phyloP scores from a whole-genome alignment of 2,888 invertebrate genomes.

The Diaphora mendica region DNA sequence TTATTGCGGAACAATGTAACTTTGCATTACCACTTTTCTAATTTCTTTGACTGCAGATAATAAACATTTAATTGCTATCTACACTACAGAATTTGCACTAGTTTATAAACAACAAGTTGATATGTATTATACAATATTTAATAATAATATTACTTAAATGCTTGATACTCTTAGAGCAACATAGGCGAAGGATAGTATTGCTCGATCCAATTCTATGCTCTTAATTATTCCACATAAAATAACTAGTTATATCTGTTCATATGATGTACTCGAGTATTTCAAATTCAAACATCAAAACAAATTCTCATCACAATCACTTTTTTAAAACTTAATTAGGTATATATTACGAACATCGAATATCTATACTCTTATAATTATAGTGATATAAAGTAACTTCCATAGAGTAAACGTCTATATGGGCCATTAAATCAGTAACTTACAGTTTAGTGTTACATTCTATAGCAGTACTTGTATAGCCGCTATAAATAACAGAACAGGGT shows the following conservation, averaged over 20 bases:
- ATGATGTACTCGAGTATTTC: not conserved
- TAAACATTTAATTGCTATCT: not conserved
- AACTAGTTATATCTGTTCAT: not conserved
- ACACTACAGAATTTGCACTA: not conserved
- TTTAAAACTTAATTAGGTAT: not conserved
- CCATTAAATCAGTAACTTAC: not conserved
- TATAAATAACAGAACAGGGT: constrained; percentile 18
- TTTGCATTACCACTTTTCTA: not conserved
- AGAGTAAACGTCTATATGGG: not conserved
- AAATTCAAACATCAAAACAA: not conserved
- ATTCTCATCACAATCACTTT: not conserved
- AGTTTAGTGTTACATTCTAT: constrained; percentile 17
- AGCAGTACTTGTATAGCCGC: constrained; percentile 19
- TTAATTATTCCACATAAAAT: too few relatives aligned
- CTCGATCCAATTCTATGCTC: too few relatives aligned
- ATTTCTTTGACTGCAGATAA: not conserved
- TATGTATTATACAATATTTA: not conserved
- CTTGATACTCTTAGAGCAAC: too few relatives aligned
- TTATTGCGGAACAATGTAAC: not conserved
- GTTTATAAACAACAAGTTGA: not conserved
- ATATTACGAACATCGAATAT: not conserved
- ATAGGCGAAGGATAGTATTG: too few relatives aligned
- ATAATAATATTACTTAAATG: too few relatives aligned
- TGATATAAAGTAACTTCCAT: not conserved
- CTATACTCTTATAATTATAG: not conserved